Evolutionary conservation across 2,797 vertebrate species (phyloP).

Genomic region (Anguilla anguilla): DNA sequence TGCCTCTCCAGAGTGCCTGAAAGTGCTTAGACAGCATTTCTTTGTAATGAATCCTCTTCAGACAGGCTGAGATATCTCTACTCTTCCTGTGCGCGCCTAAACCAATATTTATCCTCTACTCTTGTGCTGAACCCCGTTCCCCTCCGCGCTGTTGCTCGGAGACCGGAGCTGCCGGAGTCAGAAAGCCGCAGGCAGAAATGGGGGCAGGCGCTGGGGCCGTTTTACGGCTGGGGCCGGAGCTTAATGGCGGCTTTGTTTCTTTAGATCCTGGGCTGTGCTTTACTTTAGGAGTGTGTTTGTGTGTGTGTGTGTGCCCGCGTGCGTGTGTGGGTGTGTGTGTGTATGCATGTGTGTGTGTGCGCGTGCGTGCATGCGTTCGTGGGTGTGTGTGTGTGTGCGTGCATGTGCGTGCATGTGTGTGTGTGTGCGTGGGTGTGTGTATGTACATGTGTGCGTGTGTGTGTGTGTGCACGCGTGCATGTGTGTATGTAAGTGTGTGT

Average conservation of each 20-base stretch:
- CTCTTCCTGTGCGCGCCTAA: conserved; percentile 53
- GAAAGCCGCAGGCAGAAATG: conserved; percentile 35
- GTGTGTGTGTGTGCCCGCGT: not conserved
- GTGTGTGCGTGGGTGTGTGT: too few species aligned
- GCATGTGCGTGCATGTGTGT: too few species aligned
- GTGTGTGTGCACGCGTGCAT: too few species aligned
- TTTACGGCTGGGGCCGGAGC: conserved; percentile 40
- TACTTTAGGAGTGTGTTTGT: not conserved
- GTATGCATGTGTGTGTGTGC: too few species aligned
- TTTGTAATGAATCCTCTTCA: conserved; percentile 40
- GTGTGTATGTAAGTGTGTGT: not conserved
- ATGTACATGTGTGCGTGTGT: too few species aligned
- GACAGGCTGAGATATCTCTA: conserved; percentile 39
- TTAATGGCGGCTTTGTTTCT: conserved; percentile 37
- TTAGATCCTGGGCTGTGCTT: conserved; percentile 13
- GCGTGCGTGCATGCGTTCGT: too few species aligned
- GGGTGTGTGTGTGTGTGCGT: too few species aligned
- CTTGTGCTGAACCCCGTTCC: conserved; percentile 40
- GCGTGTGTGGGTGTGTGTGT: not conserved
- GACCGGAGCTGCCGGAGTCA: conserved; percentile 43
- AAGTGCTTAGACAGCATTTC: conserved; percentile 24
- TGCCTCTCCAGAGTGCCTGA: conserved; percentile 3
- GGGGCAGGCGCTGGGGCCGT: conserved; percentile 35
- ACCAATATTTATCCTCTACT: conserved; percentile 59
- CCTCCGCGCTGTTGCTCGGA: conserved; percentile 51